Conservation (phyloP, 1,140 invertebrate genomes). For the Macrotrachela quadricornifera region DNA sequence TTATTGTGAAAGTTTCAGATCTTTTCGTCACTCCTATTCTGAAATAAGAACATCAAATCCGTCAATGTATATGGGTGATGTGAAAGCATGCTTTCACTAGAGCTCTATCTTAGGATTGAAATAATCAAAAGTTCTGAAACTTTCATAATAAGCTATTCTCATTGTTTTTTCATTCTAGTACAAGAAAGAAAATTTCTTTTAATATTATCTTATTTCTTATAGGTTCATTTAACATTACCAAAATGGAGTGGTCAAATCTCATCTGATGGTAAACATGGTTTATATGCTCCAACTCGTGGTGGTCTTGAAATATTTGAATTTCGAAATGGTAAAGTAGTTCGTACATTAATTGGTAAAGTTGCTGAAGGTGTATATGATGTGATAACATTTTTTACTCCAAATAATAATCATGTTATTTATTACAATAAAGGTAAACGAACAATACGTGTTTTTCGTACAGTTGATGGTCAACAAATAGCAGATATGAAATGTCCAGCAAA, state of each 20-base stretch:
- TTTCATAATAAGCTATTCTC: too few relatives aligned
- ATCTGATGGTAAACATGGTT: slow-evolving; percentile 47
- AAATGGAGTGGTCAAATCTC: slow-evolving; percentile 35
- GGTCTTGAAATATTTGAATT: slow-evolving; percentile 48
- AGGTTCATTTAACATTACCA: slow-evolving; percentile 29
- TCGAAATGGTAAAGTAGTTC: slow-evolving; percentile 12
- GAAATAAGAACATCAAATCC: too few relatives aligned
- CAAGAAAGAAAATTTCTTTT: slow-evolving; percentile 24
- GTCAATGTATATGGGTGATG: too few relatives aligned
- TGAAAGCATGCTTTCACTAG: too few relatives aligned
- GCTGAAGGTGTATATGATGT: slow-evolving; percentile 91
- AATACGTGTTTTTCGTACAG: slow-evolving; percentile 62
- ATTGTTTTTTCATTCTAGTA: too few relatives aligned
- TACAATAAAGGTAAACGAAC: slow-evolving; percentile 83
- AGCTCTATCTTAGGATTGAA: too few relatives aligned
- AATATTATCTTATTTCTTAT: slow-evolving; percentile 13
- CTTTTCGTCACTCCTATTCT: too few relatives aligned
- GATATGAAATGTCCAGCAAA: slow-evolving; percentile 75
- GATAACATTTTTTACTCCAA: slow-evolving; percentile 73
- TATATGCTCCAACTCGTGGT: slow-evolving; percentile 71
- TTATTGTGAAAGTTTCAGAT: too few relatives aligned
- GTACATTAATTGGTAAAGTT: slow-evolving; percentile 55
- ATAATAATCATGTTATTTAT: slow-evolving; percentile 81
- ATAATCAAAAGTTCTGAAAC: too few relatives aligned
- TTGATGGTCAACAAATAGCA: slow-evolving; percentile 65